Conservation (phyloP, 1,140 invertebrate genomes). For the Melipona quadrifasciata region DNA sequence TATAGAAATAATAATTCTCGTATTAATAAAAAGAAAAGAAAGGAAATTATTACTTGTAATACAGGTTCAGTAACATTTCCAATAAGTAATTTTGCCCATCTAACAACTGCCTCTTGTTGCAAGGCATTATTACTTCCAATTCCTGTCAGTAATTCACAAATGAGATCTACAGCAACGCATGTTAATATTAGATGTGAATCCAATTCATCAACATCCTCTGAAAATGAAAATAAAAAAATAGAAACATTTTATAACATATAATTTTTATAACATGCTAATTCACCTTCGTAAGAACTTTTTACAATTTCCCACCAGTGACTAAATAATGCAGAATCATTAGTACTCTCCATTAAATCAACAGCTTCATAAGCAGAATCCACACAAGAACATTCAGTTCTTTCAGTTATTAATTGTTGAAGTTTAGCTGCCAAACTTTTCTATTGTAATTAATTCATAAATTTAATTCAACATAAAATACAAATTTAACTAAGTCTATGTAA, state of each 20-base stretch:
- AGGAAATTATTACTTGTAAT: constrained; percentile 67
- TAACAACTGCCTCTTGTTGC: constrained; percentile 76
- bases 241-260: not conserved
- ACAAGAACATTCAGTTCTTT: constrained; percentile 74
- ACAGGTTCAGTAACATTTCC: constrained; percentile 74
- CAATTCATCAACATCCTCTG: constrained; percentile 77
- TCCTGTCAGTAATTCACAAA: constrained; percentile 75
- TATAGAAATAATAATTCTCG: constrained; percentile 13
- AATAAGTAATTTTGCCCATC: constrained; percentile 75
- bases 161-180: constrained; percentile 72
- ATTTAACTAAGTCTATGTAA: not conserved
- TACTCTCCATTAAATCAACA: constrained; percentile 74
- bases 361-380: constrained; percentile 79
- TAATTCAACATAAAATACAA: constrained; percentile 57
- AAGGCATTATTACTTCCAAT: constrained; percentile 74
- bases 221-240: constrained; percentile 32
- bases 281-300: constrained; percentile 75
- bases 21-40: not conserved
- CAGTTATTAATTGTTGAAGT: constrained; percentile 72
- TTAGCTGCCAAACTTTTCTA: constrained; percentile 69
- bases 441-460: constrained; percentile 35
- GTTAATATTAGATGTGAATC: constrained; percentile 75
- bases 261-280: constrained; percentile 4
- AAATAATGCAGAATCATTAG: constrained; percentile 72
- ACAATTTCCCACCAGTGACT: constrained; percentile 74